Evolutionary conservation across 2,113 vertebrate genomes (phyloP).

Genomic region (Malurus elegans): DNA sequence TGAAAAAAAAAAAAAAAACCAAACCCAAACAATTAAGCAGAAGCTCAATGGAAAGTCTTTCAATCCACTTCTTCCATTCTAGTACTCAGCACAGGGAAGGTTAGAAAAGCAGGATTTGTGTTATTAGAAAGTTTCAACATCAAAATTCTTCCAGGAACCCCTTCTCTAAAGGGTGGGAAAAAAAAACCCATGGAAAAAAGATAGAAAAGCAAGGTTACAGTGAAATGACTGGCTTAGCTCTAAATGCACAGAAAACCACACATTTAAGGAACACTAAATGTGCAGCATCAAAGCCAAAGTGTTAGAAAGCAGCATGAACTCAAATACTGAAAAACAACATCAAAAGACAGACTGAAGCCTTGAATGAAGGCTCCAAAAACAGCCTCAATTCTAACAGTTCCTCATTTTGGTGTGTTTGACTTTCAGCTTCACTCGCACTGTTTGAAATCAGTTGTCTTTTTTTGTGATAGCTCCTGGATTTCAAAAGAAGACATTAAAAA

Average conservation of each 20-base stretch:
- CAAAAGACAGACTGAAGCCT: neutral
- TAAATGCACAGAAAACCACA: neutral
- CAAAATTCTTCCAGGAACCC: neutral
- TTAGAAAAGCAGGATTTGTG: neutral
- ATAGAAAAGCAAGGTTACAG: neutral
- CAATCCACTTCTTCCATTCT: neutral
- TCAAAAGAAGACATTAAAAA: constrained; percentile 35
- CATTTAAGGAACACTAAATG: neutral
- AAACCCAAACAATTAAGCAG: neutral
- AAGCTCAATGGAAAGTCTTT: neutral
- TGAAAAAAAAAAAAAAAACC: neutral
- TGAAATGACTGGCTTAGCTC: neutral
- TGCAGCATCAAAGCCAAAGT: neutral
- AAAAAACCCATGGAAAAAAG: neutral
- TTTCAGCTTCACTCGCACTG: neutral
- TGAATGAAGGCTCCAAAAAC: neutral
- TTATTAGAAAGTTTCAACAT: neutral
- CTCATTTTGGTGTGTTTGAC: neutral
- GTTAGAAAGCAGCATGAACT: neutral
- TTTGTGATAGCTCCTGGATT: neutral
- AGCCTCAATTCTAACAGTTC: neutral
- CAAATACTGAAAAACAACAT: constrained; percentile 5
- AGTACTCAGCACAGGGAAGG: neutral
- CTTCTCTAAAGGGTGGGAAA: neutral
- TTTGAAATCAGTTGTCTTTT: neutral